phyloP scores from a whole-genome alignment of 2,888 invertebrate species.

The Ariolimax columbianus region DNA sequence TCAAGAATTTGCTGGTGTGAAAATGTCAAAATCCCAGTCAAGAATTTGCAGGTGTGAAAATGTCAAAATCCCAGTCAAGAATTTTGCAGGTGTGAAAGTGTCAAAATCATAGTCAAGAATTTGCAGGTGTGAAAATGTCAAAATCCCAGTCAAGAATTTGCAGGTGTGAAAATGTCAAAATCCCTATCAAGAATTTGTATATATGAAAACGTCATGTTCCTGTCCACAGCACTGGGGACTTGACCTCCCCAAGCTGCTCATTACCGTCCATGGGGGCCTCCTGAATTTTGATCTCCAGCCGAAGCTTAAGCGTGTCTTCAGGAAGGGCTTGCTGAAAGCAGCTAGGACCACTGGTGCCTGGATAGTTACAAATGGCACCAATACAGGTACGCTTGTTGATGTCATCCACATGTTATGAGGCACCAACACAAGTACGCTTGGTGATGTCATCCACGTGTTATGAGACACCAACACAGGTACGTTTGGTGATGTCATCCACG shows the following conservation, averaged over 20 bases:
- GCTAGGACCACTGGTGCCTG: constrained; percentile 98
- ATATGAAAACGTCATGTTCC: background rate
- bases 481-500: no score
- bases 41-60: no score
- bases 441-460: no score
- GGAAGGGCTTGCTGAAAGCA: constrained; percentile 95
- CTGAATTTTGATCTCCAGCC: constrained; percentile 98
- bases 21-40: no score
- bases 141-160: no score
- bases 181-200: no score
- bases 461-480: background rate
- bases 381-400: constrained; percentile 76
- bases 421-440: background rate
- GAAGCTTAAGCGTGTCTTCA: constrained; percentile 94
- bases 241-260: constrained; percentile 95
- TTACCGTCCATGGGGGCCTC: constrained; percentile 98
- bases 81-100: no score
- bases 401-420: background rate
- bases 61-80: no score
- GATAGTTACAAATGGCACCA: constrained; percentile 90
- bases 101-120: no score
- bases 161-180: no score
- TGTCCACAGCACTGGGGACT: constrained; percentile 91
- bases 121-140: no score
- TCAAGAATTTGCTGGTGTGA: no score